Conservation (phyloP, 2,888 invertebrate species). For the Rhimphoctona megacephalus region DNA sequence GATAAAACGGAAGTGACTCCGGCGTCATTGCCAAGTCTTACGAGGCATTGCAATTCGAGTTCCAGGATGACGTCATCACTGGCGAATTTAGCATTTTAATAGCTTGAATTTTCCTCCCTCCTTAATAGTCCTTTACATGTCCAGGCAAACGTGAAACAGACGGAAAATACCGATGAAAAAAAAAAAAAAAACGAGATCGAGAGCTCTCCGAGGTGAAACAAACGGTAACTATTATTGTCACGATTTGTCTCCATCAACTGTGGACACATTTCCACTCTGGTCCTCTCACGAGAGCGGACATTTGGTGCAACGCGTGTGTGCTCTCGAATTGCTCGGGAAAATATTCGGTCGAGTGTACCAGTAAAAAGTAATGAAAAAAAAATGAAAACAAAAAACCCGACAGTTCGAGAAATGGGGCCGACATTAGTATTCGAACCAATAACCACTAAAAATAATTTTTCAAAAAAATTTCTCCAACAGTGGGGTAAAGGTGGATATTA, state of each 20-base stretch:
- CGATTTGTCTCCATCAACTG: slow-evolving; percentile 77
- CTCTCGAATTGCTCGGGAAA: slow-evolving; percentile 68
- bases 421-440: slow-evolving; percentile 16
- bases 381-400: slow-evolving; percentile 4
- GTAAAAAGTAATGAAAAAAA: slow-evolving; percentile 22
- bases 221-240: slow-evolving; percentile 76
- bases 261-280: slow-evolving; percentile 72
- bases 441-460: slow-evolving; percentile 10
- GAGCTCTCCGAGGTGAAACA: slow-evolving; percentile 66
- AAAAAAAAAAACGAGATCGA: slow-evolving; percentile 27
- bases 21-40: not conserved
- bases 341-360: slow-evolving; percentile 43
- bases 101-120: slow-evolving; percentile 24
- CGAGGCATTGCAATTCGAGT: not conserved
- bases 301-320: slow-evolving; percentile 44
- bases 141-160: slow-evolving; percentile 10
- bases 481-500: not conserved
- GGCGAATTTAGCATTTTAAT: slow-evolving; percentile 46
- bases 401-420: not conserved
- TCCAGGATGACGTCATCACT: slow-evolving; percentile 5
- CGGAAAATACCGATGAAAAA: slow-evolving; percentile 22
- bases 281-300: slow-evolving; percentile 51
- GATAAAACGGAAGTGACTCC: not conserved
- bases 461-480: not conserved
- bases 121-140: not conserved